Percentiles rank a stretch among this genome's conserved stretches.
Evolutionary conservation across 2,888 invertebrate species (phyloP).

Genomic region (Torymus auratus): DNA sequence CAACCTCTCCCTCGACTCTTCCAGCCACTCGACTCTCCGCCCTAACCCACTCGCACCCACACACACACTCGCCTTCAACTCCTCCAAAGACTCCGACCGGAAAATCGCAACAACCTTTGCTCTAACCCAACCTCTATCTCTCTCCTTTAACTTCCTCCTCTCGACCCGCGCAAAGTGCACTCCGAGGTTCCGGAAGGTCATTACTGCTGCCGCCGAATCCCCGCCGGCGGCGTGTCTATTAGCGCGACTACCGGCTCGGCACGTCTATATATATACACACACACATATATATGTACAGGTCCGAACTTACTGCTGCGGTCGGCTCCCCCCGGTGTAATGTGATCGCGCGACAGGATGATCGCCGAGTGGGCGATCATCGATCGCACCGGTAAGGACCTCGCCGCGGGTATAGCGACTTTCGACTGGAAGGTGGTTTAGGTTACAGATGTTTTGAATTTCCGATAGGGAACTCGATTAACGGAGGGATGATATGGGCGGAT

Average conservation of each 20-base stretch:
- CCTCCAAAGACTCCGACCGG: not conserved
- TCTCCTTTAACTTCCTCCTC: no score
- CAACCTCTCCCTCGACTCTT: no score
- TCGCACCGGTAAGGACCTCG: not conserved
- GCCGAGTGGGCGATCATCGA: slow-evolving; percentile 1
- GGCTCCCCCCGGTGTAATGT: not conserved
- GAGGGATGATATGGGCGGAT: no score
- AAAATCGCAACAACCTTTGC: not conserved
- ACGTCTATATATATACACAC: not conserved
- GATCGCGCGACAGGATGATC: not conserved
- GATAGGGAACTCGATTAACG: no score
- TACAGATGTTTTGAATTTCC: no score
- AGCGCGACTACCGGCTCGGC: slow-evolving; percentile 45
- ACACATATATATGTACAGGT: not conserved
- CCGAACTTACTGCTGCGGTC: not conserved
- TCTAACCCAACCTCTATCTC: no score
- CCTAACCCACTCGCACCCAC: no score
- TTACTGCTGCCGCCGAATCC: slow-evolving; percentile 61
- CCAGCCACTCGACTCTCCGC: no score
- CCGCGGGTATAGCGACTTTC: no score
- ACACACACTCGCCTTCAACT: no score
- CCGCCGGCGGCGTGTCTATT: slow-evolving; percentile 58
- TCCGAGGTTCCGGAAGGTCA: slow-evolving; percentile 59
- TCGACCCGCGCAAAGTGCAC: not conserved
- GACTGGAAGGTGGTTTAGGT: no score